Evolutionary conservation across 1,140 invertebrate species (phyloP), one percentile per base, ranked within the genome.

Genomic region (Drosophila simulans): DNA sequence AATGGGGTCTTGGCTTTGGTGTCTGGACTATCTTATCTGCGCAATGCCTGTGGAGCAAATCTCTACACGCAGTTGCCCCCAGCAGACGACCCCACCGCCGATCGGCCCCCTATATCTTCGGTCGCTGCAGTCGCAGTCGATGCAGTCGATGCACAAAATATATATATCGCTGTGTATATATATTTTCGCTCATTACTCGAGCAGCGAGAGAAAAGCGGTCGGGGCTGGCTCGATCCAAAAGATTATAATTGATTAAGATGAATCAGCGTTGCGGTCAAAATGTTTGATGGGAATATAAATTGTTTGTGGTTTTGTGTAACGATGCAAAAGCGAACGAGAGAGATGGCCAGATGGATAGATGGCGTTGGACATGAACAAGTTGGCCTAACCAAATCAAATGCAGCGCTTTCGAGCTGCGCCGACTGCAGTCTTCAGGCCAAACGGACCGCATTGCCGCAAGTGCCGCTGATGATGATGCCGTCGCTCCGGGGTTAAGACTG

Each of bases 261-360:
- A 90, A 90, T 90, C 85, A 90, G 85, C 82, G 85, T 82, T 90
- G 85, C 88, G 85, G 85, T 90, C 85, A 90, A 70, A 90, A 90
- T 90, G 85, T 90, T 90, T 86, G 85, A 90, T 90, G 85, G 85
- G 85, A 90, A 90, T 90, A 91, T 91, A 90, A 90, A 90, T 90
- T 90, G 86, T 90, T 90, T 90, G 85, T 90, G 85, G 85, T 90
- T 90, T 90, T 90, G 84, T 89, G 84, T 89, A 89, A 84, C 80
- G 84, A 84, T 84, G 84, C 77, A 77, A 69, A 70, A 57, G 63
- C 71, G 71, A 52, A 45, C 71, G 71, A 52, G 43, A 64, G 69
- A 75, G 59, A 54, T 53, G 70, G 64, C 76, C 62, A 70, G 77
- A 53, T 65, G 58, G 55, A 70, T 63, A 37, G 62, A 42, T 51